Evolutionary conservation across 2,888 invertebrate species (phyloP), one percentile per base, ranked within the genome.

Genomic region (Monopis laevigella): DNA sequence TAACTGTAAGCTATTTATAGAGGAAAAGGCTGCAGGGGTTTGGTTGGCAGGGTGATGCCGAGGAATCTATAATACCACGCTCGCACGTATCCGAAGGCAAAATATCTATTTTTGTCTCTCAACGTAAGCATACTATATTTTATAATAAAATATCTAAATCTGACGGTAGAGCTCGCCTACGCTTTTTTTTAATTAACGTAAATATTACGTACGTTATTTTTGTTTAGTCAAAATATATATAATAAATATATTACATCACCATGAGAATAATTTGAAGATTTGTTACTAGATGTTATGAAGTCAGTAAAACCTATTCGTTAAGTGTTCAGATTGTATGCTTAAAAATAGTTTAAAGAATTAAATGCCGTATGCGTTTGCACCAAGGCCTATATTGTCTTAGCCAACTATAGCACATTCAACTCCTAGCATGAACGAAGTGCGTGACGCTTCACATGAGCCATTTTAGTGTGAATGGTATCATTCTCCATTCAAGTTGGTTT

Each of bases 1-100:
- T 57, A 52, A 63, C 67, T 57, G 57, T 52, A 21, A 51, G 52
- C 65, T 74, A 74, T 73, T 70, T 71, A 68, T 72, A 74, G 63
- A 53, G 46, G 49, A 49, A 58, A 55, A 29, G 58, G 58, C 36
- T 21, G 12, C 36, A 21, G 21, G 19, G 36, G 10, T 19, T 21
- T 36, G 21, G 12, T 14, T 34, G 34, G 3, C 2, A 6, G 12
- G 18, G 34, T 17, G 17, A 34, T 34, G 17, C 36, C 12, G 21
- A 21, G 16, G 21, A 36, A 36, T 36, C 7, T 36, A 36, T 36
- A 36, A 36, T 18, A 21, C 36, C 11, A 21, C 36, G 21, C 21
- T 36, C 36, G 10, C 12, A 21, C 21, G n/a, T 36, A 36, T 13
- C 16, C 7, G n/a, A n/a, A n/a, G 14, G 32, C 32, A 2, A 32